Conservation (phyloP, 1,140 invertebrate species). For the Lithobius niger region DNA sequence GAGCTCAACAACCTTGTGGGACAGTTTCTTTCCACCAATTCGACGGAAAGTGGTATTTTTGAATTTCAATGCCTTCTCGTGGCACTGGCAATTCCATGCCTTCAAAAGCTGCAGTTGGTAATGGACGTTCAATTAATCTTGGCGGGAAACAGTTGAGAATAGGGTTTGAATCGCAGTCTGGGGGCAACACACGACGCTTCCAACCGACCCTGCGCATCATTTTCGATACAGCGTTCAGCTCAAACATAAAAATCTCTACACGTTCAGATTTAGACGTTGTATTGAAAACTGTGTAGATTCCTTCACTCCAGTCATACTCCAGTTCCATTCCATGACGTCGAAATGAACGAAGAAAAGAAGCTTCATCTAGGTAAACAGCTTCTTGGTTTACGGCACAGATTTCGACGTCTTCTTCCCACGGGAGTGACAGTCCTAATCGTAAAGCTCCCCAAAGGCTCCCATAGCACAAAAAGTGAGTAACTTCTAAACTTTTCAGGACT, state of each 20-base stretch:
- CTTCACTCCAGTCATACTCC: slow-evolving; percentile 33
- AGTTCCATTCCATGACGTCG: slow-evolving; percentile 26
- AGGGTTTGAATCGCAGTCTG: slow-evolving; percentile 39
- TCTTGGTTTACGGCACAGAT: slow-evolving; percentile 36
- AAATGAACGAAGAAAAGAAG: slow-evolving; percentile 29
- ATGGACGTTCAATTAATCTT: slow-evolving; percentile 36
- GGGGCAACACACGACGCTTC: slow-evolving; percentile 40
- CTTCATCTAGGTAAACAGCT: slow-evolving; percentile 31
- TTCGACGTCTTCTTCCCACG: slow-evolving; percentile 37
- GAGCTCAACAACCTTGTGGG: slow-evolving; percentile 37
- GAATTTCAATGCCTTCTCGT: slow-evolving; percentile 43
- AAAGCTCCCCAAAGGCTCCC: slow-evolving; percentile 40
- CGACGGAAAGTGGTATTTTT: slow-evolving; percentile 46
- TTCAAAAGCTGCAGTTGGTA: slow-evolving; percentile 36
- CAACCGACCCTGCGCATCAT: slow-evolving; percentile 42
- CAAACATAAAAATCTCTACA: slow-evolving; percentile 31
- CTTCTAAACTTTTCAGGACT: slow-evolving; percentile 24
- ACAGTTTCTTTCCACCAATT: slow-evolving; percentile 45
- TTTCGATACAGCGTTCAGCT: slow-evolving; percentile 26
- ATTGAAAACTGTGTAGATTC: slow-evolving; percentile 27
- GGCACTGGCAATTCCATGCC: slow-evolving; percentile 38
- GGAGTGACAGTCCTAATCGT: slow-evolving; percentile 30
- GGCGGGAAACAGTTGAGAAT: slow-evolving; percentile 43
- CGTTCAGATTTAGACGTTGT: slow-evolving; percentile 11
- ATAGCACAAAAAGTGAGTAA: slow-evolving; percentile 39